phyloP scores from a whole-genome alignment of 1,140 invertebrate species.

The Drosophila novamexicana region DNA sequence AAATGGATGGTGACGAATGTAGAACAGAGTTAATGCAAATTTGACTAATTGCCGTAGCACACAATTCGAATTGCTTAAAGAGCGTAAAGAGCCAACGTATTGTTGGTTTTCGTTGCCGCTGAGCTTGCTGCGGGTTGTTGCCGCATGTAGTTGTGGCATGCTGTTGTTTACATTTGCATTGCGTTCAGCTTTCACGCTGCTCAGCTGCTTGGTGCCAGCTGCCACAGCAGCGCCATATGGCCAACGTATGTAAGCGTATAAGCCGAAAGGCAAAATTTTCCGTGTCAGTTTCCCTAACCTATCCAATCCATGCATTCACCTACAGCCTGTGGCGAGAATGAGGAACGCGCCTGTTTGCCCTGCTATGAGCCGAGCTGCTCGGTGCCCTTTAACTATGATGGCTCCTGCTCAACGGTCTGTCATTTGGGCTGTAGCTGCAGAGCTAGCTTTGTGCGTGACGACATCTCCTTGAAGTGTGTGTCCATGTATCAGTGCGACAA shows the following conservation, averaged over 20 bases:
- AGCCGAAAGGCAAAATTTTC: neutral
- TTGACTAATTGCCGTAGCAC: constrained; percentile 50
- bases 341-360: constrained; percentile 40
- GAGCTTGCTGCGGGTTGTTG: constrained; percentile 9
- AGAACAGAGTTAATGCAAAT: constrained; percentile 6
- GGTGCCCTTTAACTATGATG: neutral
- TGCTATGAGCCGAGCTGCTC: constrained; percentile 46
- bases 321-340: constrained; percentile 56
- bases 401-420: neutral
- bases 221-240: neutral
- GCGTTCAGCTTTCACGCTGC: constrained; percentile 3
- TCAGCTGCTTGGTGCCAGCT: constrained; percentile 13
- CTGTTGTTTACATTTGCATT: constrained; percentile 36
- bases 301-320: neutral
- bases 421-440: constrained; percentile 53
- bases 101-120: constrained; percentile 4
- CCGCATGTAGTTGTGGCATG: constrained; percentile 17
- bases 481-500: constrained; percentile 5
- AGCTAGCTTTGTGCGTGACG: constrained; percentile 50
- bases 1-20: neutral
- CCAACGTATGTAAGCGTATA: constrained; percentile 39
- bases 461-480: constrained; percentile 39
- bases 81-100: constrained; percentile 5
- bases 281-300: neutral
- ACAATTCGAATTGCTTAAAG: constrained; percentile 41